Evolutionary conservation across 2,888 invertebrate genomes (phyloP).

Genomic region (Drosophila mimica): DNA sequence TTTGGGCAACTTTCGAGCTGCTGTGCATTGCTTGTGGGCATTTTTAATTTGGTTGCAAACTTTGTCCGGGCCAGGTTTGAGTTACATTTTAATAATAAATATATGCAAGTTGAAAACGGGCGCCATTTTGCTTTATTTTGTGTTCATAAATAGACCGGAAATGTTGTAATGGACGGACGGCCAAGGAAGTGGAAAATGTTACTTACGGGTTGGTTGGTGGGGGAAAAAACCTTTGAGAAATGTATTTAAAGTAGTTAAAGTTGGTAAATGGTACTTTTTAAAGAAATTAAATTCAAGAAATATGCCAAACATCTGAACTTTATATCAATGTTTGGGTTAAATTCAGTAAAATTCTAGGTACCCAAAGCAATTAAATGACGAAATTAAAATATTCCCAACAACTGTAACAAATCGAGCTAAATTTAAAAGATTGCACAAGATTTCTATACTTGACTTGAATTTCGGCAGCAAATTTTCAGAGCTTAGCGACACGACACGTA

Average conservation of each 20-base stretch:
- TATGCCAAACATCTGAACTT: background rate
- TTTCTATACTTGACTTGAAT: conserved; percentile 17
- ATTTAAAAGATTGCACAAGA: conserved; percentile 38
- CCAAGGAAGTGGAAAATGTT: conserved; percentile 44
- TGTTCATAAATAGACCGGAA: conserved; percentile 63
- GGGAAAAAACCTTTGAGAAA: conserved; percentile 11
- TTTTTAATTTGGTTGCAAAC: conserved; percentile 71
- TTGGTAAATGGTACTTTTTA: conserved; percentile 12
- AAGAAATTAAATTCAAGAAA: conserved; percentile 14
- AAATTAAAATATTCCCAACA: conserved; percentile 1
- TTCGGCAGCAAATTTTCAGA: conserved; percentile 18
- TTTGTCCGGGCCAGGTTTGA: conserved; percentile 53
- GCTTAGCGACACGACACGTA: conserved; percentile 59
- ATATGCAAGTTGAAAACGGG: conserved; percentile 28
- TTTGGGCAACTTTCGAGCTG: conserved; percentile 59
- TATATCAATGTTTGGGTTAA: conserved; percentile 3
- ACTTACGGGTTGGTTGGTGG: background rate
- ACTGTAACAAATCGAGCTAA: conserved; percentile 27
- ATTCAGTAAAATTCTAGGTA: background rate
- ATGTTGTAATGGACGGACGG: conserved; percentile 57
- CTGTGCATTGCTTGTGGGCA: conserved; percentile 54
- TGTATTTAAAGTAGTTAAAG: conserved; percentile 12
- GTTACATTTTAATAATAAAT: conserved; percentile 77
- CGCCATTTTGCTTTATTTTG: conserved; percentile 36
- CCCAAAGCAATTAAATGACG: conserved; percentile 13